Evolutionary conservation across 2,888 invertebrate genomes (phyloP).

Genomic region (Troides aeacus): DNA sequence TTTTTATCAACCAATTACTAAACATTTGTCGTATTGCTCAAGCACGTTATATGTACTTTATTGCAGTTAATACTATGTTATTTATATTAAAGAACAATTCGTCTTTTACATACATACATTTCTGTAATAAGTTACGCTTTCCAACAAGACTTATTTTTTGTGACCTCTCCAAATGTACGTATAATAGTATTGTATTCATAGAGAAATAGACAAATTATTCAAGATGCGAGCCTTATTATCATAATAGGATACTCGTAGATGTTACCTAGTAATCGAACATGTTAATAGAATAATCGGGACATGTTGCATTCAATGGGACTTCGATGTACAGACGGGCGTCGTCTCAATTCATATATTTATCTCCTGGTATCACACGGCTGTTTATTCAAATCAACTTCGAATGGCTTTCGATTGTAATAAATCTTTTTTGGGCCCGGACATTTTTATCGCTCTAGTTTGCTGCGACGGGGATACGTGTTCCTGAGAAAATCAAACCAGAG

Average conservation of each 20-base stretch:
- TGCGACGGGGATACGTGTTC: conserved; percentile 44
- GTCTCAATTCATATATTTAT: conserved; percentile 48
- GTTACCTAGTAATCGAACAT: conserved; percentile 53
- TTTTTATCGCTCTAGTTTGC: conserved; percentile 57
- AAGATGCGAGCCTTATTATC: conserved; percentile 38
- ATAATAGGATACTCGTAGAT: conserved; percentile 51
- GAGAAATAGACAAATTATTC: conserved; percentile 25
- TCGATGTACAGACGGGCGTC: conserved; percentile 33
- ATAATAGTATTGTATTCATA: conserved; percentile 27
- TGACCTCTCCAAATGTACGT: not conserved
- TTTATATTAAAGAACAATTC: too few species aligned
- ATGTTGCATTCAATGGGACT: conserved; percentile 42
- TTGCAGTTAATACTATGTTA: too few species aligned
- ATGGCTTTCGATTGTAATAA: conserved; percentile 66
- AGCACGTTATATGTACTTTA: too few species aligned
- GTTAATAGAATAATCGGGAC: conserved; percentile 58
- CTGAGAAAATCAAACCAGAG: conserved; percentile 31
- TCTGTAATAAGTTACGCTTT: not conserved
- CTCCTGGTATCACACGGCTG: conserved; percentile 53
- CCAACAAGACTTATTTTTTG: not conserved
- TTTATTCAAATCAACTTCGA: conserved; percentile 63
- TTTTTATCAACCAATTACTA: too few species aligned
- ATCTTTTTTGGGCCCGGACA: conserved; percentile 54
- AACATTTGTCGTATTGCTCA: too few species aligned
- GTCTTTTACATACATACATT: not conserved